Evolutionary conservation across 2,797 vertebrate species (phyloP).

Genomic region (Mus spretus): DNA sequence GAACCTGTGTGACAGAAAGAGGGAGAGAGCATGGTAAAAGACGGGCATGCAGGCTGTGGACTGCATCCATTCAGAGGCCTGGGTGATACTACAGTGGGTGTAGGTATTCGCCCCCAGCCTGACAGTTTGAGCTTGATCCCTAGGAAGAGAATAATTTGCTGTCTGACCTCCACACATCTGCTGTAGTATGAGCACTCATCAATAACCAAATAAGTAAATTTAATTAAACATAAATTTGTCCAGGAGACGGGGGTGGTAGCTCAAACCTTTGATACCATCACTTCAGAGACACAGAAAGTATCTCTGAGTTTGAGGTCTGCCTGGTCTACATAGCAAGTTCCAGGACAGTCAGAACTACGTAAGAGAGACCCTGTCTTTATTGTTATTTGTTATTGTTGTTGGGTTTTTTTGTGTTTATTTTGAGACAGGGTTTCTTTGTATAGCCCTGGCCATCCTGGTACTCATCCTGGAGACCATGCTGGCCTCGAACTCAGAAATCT

Average conservation of each 20-base stretch:
- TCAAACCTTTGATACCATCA: not conserved
- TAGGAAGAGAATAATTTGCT: not conserved
- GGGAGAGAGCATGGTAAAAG: not conserved
- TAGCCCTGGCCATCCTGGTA: not conserved
- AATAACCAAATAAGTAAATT: not conserved
- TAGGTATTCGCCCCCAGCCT: not conserved
- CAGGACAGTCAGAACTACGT: not conserved
- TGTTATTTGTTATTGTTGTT: not conserved
- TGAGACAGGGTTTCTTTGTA: too few relatives aligned
- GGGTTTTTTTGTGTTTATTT: not conserved
- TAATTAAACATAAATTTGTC: not conserved
- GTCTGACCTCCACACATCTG: not conserved
- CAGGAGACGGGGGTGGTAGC: not conserved
- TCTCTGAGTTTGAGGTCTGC: not conserved
- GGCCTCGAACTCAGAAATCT: not conserved
- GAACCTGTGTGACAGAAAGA: conserved; percentile 86
- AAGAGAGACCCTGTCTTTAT: not conserved
- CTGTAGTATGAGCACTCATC: not conserved
- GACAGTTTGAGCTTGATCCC: too few relatives aligned
- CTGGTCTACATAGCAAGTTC: not conserved
- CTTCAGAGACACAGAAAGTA: not conserved
- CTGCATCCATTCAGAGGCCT: too few relatives aligned
- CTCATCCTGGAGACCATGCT: not conserved
- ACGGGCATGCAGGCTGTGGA: fast-evolving
- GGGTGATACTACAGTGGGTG: not conserved